Percentiles rank a stretch among this genome's conserved stretches.
Evolutionary conservation across 2,888 invertebrate genomes (phyloP).

Genomic region (Nematopogon swammerdamellus): DNA sequence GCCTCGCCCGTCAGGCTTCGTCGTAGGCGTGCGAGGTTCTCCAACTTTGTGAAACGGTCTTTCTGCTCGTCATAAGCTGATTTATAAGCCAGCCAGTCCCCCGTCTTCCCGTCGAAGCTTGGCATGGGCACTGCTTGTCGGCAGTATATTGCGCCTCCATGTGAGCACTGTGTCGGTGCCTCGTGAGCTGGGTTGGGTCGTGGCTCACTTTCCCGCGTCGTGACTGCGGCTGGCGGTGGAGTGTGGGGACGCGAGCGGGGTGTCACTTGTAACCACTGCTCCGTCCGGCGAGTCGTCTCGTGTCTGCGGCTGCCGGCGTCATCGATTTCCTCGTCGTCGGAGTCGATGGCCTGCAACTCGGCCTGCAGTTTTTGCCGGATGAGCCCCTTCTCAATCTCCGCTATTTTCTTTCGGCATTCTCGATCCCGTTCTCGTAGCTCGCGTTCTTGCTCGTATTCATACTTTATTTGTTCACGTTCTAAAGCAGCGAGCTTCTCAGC

Average conservation of each 20-base stretch:
- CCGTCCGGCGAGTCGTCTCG: not conserved
- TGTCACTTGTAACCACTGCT: not conserved
- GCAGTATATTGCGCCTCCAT: not conserved
- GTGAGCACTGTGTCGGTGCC: not conserved
- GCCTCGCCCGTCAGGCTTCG: not conserved
- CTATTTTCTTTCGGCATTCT: not conserved
- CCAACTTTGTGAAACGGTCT: not conserved
- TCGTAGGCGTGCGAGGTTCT: conserved; percentile 1
- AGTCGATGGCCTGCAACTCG: not conserved
- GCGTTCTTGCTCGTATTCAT: too few species aligned
- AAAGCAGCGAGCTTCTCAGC: not conserved
- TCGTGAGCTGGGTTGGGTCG: not conserved
- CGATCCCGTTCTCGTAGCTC: too few species aligned
- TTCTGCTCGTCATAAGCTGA: not conserved
- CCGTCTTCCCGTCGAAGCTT: not conserved
- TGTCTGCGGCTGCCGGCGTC: not conserved
- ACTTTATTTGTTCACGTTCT: not conserved
- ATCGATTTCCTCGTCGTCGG: not conserved
- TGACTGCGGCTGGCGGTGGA: conserved; percentile 1
- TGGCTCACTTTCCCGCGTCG: not conserved
- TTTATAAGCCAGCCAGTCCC: not conserved
- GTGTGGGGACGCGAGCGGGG: conserved; percentile 3
- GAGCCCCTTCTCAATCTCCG: not conserved
- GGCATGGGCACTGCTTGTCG: not conserved
- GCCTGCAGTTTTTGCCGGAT: not conserved